Base-by-base conservation (phyloP, 2,113 vertebrate species). In the Chloroceryle aenea region DNA sequence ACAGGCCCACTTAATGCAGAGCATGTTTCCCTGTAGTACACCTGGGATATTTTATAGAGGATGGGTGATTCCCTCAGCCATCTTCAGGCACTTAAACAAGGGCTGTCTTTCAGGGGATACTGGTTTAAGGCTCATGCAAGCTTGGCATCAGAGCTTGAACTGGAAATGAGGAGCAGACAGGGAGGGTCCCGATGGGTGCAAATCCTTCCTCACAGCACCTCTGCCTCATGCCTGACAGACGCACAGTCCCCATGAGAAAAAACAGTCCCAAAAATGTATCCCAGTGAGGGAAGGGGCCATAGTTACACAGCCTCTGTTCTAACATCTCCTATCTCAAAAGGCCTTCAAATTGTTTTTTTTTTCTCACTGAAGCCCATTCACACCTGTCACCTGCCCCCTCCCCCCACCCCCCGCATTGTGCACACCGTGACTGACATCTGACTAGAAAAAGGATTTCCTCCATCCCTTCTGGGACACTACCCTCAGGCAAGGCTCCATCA, bases 1-100 rank as follows among this genome's bases (percentile, higher is more conserved):
- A 42, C 20, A 42, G 25, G 38, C 3, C 45, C 4, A 12, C 43
- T 43, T 6, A 22, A 3, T 1, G 0, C 0, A 1, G 53, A 48
- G 16, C 47, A 18, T 0, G 0, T 43, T 32, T 18, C 17, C 16
- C 3, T 38, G 48, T 22, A 29, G 23, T 19, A 8, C 12, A 52
- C 16, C 36, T 0, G 0, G 42, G n/a, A 2, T n/a, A 2, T 74
- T 74, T 74, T 11, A 32, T 10, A 56, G n/a, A 58, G n/a, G 23
- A 5, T 30, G 3, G 30, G 40, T 25, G 47, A 50, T 25, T 72
- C 22, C 53, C 25, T 0, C 5, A 52, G 43, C 34, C 7, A 1
- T 18, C 50, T 23, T 10, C 48, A 32, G 72, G 20, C 6, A 1
- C 32, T 19, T 8, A 5, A 34, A 12, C n/a, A 43, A 27, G 26